Base-by-base conservation (phyloP, 2,797 vertebrate species). In the Brachyrhaphis roseni region DNA sequence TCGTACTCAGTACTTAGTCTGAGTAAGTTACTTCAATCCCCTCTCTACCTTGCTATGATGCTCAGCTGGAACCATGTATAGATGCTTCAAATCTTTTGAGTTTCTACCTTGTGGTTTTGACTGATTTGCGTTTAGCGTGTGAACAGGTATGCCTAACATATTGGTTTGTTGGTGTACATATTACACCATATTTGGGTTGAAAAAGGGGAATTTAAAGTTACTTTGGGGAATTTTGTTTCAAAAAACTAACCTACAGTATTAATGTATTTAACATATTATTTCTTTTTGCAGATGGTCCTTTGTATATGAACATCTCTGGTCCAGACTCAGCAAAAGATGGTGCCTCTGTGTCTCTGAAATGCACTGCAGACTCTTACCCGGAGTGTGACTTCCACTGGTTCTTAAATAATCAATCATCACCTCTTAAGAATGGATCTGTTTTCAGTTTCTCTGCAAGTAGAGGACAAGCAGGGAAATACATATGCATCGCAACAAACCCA, bases 231-330 rank as follows among this genome's bases (percentile, higher is more conserved):
- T 71, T 28, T 71, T 28, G 23, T 75, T 45, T 16, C 8, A 73
- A 78, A 6, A 11, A n/a, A 82, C 72, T 0, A 34, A 23, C 16
- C 47, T 26, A 68, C 0, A 45, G 11, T 45, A 28, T 77, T 1
- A 39, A 26, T 39, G 36, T 28, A 26, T 57, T 45, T 51, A 26
- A 41, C 47, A 36, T 2, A 68, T 34, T 82, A 51, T 78, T 1
- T 85, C 12, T 90, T 62, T 81, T 85, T 90, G 71, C 83, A 96
- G 96, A 94, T 79, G 96, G 96, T 23, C 95, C 96, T 80, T 41
- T 91, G 74, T 28, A 8, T 16, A 31, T 95, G 34, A 18, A 0
- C 0, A 94, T 96, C 76, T 39, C 31, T 2, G 85, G 78, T 70
- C 87, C 87, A 64, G 8, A 51, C 12, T n/a, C 64, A n/a, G 39